Base-by-base conservation (phyloP, 1,140 invertebrate species). In the Dendrolimus kikuchii region DNA sequence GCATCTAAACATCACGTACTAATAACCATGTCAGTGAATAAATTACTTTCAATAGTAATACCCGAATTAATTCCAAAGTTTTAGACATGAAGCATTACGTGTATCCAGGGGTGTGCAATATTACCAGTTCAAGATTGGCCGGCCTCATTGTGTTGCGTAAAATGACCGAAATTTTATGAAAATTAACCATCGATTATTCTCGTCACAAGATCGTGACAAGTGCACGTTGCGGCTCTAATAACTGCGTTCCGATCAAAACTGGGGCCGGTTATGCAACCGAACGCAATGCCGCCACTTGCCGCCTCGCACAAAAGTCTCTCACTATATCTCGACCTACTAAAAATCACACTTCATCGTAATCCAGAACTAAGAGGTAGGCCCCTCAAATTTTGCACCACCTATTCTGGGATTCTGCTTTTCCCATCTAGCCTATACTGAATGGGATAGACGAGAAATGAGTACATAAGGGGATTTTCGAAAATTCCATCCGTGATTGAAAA, bases 101-200 rank as follows among this genome's bases (percentile, higher is more conserved):
- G 50, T 23, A 23, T 23, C 23, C 23, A 23, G 38, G 48, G 40
- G 40, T 46, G 51, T 53, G 55, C 53, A 47, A 61, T 55, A 63
- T 48, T 60, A 63, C 57, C 59, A 54, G 53, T 59, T 55, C 37
- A 45, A 23, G 23, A 23, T 2, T 23, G 23, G 23, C 55, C 49
- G 49, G 44, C 39, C 46, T 49, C 57, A 62, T 62, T 57, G 46
- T 49, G 48, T 81, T 78, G 68, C 69, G 72, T 55, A 77, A 82
- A 66, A 53, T 42, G 56, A 40, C 55, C 71, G 65, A 73, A 78
- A 66, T 68, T 70, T 73, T 74, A 72, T 61, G 50, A 77, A 76
- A 77, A 75, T 69, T 63, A 57, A 63, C 59, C 60, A 57, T 60
- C 58, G 57, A 74, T 70, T 71, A 73, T 40, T 66, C 61, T 59